Evolutionary conservation across 1,140 invertebrate genomes (phyloP), one percentile per base, ranked within the genome.

Genomic region (Octopus bimaculoides): DNA sequence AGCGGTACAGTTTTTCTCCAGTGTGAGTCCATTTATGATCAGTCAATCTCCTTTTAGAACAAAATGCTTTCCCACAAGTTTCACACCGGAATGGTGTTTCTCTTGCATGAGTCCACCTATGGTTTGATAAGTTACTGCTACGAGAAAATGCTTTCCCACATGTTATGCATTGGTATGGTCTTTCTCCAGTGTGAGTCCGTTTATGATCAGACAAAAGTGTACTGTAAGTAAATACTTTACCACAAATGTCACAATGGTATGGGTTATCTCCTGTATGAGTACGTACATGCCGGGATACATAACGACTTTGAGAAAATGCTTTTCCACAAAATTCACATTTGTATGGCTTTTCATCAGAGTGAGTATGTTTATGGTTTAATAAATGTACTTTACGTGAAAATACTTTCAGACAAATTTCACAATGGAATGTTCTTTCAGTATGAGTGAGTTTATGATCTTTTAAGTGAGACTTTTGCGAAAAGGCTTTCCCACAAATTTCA

Each of bases 391-490:
- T 78, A 56, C 78, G 84, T 5, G 90, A 90, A 81, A 93, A 93
- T n/a, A 91, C 90, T 83, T 93, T 93, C 78, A 91, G 89, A 86
- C 92, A 93, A 54, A 91, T 88, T 78, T 89, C 77, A 84, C 88
- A 85, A 52, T 84, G 86, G 89, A 97, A 98, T 0, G 97, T 94
- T 89, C 98, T 96, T 0, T 96, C 96, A 0, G 95, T 96, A 89
- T 98, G 97, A 4, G 96, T 98, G 73, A 96, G 92, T 76, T 98
- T 92, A 88, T 99, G 97, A 1, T 96, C 98, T 91, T 98, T 96
- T 55, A 98, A 91, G 3, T 96, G 97, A 86, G 94, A 96, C 1
- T 95, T 96, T n/a, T 96, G 91, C 0, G 96, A 96, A 89, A 98
- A 98, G 4, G 95, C 96, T 90, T 97, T 97, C 61, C 96, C 96